These are phyloP conservation scores for Numenius phaeopus DNA, from an alignment of 2,797 vertebrate genomes.

Conservation along the genomic window DNA sequence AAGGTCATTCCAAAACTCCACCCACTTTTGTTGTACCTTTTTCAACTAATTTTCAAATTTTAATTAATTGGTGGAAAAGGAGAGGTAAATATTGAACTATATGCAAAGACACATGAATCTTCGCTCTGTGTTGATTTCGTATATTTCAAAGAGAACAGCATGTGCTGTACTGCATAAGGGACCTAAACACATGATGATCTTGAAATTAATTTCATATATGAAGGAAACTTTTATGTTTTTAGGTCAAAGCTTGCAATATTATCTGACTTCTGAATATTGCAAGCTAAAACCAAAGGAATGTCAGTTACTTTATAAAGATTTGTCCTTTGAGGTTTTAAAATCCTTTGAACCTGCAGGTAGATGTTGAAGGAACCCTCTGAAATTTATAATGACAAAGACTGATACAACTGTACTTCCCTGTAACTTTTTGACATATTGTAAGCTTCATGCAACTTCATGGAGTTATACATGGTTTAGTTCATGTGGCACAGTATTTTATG, in stretches of 20 bases:
- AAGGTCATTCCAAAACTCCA: neutral
- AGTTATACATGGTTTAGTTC: neutral
- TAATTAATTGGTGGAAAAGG: neutral
- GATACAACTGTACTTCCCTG: neutral
- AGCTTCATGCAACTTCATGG: neutral
- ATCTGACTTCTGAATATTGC: neutral
- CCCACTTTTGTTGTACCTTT: neutral
- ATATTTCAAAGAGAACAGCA: neutral
- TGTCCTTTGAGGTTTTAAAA: neutral
- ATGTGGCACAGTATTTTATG: neutral
- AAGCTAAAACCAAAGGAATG: neutral
- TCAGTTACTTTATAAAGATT: neutral
- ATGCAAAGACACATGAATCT: neutral
- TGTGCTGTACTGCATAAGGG: neutral
- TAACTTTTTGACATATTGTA: neutral
- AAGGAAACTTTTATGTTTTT: neutral
- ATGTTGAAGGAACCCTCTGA: neutral
- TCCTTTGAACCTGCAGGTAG: neutral
- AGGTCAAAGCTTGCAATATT: neutral
- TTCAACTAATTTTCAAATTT: neutral
- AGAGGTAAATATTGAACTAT: neutral
- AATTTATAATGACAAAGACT: neutral
- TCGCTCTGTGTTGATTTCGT: neutral
- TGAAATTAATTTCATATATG: neutral
- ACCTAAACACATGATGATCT: neutral